A percentile compares a stretch with the other conserved stretches of the same genome.
phyloP scores from a whole-genome alignment of 2,113 vertebrate genomes.

The Oncorhynchus keta region DNA sequence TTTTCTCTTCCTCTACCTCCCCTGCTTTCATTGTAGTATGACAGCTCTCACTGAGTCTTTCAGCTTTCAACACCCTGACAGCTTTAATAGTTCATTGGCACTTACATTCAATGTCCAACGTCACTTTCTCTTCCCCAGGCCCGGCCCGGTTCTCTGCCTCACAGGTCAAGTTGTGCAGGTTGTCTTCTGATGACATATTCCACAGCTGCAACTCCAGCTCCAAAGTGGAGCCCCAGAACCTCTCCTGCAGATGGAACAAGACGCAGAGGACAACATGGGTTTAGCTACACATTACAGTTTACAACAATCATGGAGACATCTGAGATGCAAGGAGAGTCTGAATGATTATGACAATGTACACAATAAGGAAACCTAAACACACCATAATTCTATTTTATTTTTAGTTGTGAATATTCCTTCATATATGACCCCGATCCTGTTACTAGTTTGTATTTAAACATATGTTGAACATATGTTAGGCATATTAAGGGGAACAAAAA shows the following conservation, averaged over 20 bases:
- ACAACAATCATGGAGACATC: neutral
- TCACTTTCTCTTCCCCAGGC: constrained; percentile 67
- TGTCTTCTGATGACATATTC: constrained; percentile 71
- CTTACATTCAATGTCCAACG: constrained; percentile 81
- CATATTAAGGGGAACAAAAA: too few species aligned
- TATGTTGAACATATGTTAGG: neutral
- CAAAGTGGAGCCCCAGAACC: constrained; percentile 51
- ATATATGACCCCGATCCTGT: neutral
- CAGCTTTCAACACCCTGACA: constrained; percentile 31
- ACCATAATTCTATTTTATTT: neutral
- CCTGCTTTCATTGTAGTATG: constrained; percentile 33
- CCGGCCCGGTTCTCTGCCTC: constrained; percentile 78
- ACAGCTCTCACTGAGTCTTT: constrained; percentile 38
- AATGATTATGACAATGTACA: neutral
- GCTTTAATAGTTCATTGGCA: constrained; percentile 34
- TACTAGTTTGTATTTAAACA: neutral
- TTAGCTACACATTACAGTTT: neutral
- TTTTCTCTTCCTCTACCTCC: constrained; percentile 27
- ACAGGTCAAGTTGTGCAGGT: constrained; percentile 77
- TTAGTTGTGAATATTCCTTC: neutral
- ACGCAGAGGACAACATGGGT: constrained; percentile 2
- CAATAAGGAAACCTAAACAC: neutral
- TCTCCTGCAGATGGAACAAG: constrained; percentile 44
- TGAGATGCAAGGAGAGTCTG: neutral
- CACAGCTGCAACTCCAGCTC: constrained; percentile 65